Base-by-base conservation (phyloP, 1,140 invertebrate genomes). In the Anastatus disparis region DNA sequence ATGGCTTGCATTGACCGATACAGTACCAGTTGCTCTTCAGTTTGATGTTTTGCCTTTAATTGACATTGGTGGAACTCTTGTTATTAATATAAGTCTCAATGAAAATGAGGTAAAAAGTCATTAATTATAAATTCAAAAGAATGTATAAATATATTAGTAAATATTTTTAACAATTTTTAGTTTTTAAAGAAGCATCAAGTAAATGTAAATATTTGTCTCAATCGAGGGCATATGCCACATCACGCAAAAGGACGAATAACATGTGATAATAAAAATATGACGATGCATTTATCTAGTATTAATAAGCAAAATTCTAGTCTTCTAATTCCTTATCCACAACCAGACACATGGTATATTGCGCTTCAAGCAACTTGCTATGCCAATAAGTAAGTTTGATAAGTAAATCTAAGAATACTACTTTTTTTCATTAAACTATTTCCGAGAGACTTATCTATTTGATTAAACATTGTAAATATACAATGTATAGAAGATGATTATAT, bases 31-130 rank as follows among this genome's bases (percentile, higher is more conserved):
- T 20, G 81, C 88, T 63, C 81, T 81, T 7, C 84, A 87, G 64
- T 87, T 89, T 72, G 80, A 88, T 71, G 78, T 89, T 64, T 73
- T 88, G 17, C 86, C 88, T 27, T 82, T 87, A 55, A 75, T 88
- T 26, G 89, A 90, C 71, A 86, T 88, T 58, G 89, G 89, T 29
- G 89, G 88, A 64, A 89, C 87, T 4, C 79, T 90, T 3, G 84
- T 82, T 50, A 83, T 89, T 65, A 79, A 76, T 31, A 73, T 84
- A 64, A 81, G 83, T 75, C 75, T 87, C 17, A 84, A 88, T 70
- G 64, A 75, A 17, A 76, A 82, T 68, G 70, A 81, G 73, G 80
- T 84, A 77, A 72, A 67, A 42, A n/a, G n/a, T n/a, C n/a, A n/a
- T n/a, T n/a, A n/a, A n/a, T n/a, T n/a, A n/a, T n/a, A n/a, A n/a